Evolutionary conservation across 1,140 invertebrate genomes (phyloP).

Genomic region (Drosophila suzukii): DNA sequence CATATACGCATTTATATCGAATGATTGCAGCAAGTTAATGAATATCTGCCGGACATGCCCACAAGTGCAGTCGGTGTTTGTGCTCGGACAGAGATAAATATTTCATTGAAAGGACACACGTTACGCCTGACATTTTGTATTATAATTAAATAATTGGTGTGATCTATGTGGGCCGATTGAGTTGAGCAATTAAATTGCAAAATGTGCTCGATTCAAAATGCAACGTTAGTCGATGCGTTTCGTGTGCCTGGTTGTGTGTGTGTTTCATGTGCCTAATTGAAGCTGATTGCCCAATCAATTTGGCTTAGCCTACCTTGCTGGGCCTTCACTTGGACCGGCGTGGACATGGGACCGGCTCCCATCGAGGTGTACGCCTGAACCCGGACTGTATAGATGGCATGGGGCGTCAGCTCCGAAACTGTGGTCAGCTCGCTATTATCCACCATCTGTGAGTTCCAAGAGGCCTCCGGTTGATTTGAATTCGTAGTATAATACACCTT

Average conservation of each 20-base stretch:
- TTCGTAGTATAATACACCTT: slow-evolving; percentile 98
- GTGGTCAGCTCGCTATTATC: slow-evolving; percentile 97
- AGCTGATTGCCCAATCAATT: slow-evolving; percentile 71
- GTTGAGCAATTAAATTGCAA: slow-evolving; percentile 63
- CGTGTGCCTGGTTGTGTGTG: not conserved
- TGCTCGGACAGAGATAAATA: slow-evolving; percentile 43
- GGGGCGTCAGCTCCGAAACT: slow-evolving; percentile 94
- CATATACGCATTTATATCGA: not conserved
- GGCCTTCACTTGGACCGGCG: slow-evolving; percentile 97
- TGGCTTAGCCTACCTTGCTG: slow-evolving; percentile 92
- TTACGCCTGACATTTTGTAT: slow-evolving; percentile 55
- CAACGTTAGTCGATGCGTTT: slow-evolving; percentile 13
- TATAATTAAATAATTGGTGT: slow-evolving; percentile 80
- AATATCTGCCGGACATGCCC: slow-evolving; percentile 22
- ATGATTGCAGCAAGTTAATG: slow-evolving; percentile 40
- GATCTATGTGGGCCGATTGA: slow-evolving; percentile 66
- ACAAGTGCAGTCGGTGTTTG: slow-evolving; percentile 7
- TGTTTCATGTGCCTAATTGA: slow-evolving; percentile 59
- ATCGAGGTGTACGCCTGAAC: slow-evolving; percentile 96
- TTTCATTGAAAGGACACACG: slow-evolving; percentile 51
- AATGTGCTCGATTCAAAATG: slow-evolving; percentile 45
- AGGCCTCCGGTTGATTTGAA: slow-evolving; percentile 92
- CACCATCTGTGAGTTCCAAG: slow-evolving; percentile 96
- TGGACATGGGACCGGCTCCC: slow-evolving; percentile 95
- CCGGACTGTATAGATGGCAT: slow-evolving; percentile 95